These are phyloP conservation scores for Dolichotis patagonum DNA, from an alignment of 2,113 vertebrate genomes.

Conservation along the genomic window DNA sequence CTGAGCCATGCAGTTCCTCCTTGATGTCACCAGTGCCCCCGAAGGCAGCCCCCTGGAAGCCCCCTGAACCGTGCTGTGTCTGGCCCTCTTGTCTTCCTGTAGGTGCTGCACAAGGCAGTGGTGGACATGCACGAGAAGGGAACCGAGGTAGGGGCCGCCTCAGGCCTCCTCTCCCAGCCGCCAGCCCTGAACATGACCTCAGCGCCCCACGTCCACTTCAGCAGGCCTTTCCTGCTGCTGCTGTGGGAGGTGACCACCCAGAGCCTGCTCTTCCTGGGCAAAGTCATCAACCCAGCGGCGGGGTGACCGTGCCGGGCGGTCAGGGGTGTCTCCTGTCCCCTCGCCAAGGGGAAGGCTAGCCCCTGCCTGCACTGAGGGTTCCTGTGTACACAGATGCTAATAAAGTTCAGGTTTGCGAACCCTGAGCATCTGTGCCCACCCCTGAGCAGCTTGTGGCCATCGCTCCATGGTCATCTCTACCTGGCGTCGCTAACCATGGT, in stretches of 20 bases:
- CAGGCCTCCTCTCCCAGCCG: conserved; percentile 79
- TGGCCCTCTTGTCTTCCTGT: not conserved
- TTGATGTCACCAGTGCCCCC: accelerated
- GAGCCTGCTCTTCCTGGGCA: conserved; percentile 91
- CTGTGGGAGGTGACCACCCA: conserved; percentile 86
- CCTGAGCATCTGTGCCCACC: accelerated
- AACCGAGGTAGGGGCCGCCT: conserved; percentile 88
- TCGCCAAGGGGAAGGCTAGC: not conserved
- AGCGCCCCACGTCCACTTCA: not conserved
- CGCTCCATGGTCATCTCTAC: accelerated
- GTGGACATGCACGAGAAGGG: conserved; percentile 92
- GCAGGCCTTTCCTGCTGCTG: conserved; percentile 90
- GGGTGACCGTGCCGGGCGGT: not conserved
- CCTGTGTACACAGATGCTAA: not conserved
- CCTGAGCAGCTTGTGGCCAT: too few relatives aligned
- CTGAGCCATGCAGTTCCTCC: accelerated
- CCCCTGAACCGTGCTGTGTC: not conserved
- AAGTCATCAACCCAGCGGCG: conserved; percentile 88
- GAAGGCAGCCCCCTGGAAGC: accelerated
- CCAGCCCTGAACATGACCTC: not conserved
- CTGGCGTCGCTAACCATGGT: not conserved
- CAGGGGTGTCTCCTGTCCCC: not conserved
- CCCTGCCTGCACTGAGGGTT: accelerated
- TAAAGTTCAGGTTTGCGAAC: conserved; percentile 56
- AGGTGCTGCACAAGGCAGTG: conserved; percentile 87